These are phyloP conservation scores for Dolichomitus sp. DNA, from an alignment of 2,888 invertebrate species.

Conservation along the genomic window DNA sequence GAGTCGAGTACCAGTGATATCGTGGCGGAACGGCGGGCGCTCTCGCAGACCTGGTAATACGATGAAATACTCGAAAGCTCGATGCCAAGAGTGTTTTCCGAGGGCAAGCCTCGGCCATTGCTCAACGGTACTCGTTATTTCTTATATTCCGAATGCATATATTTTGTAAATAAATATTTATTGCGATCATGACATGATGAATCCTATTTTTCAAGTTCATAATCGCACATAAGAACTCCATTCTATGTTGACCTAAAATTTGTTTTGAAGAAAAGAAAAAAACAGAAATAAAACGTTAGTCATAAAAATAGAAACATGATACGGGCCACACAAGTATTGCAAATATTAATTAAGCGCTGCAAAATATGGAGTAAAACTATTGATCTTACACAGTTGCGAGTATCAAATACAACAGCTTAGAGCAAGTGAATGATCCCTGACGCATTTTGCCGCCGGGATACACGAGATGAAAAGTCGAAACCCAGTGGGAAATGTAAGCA, in stretches of 20 bases:
- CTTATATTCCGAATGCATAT: neutral
- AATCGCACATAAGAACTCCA: no score
- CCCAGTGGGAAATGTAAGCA: slow-evolving; percentile 66
- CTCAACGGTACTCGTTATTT: slow-evolving; percentile 36
- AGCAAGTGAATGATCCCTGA: slow-evolving; percentile 36
- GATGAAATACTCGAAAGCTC: slow-evolving; percentile 55
- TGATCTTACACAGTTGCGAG: no score
- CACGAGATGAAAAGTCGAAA: slow-evolving; percentile 41
- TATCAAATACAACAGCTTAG: neutral
- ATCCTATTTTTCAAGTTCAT: no score
- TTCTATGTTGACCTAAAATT: no score
- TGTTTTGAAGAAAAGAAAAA: no score
- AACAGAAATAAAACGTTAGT: no score
- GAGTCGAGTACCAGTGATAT: slow-evolving; percentile 64
- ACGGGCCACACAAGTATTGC: no score
- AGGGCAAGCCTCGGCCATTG: slow-evolving; percentile 42
- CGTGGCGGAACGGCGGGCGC: slow-evolving; percentile 27
- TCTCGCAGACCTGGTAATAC: slow-evolving; percentile 55
- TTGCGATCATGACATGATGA: no score
- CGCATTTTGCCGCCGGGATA: slow-evolving; percentile 47
- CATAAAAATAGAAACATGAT: no score
- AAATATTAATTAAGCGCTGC: no score
- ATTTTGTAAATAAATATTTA: no score
- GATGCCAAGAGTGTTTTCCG: slow-evolving; percentile 56
- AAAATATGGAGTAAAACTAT: no score